phyloP scores from a whole-genome alignment of 2,797 vertebrate species.

The Sarcoramphus papa region DNA sequence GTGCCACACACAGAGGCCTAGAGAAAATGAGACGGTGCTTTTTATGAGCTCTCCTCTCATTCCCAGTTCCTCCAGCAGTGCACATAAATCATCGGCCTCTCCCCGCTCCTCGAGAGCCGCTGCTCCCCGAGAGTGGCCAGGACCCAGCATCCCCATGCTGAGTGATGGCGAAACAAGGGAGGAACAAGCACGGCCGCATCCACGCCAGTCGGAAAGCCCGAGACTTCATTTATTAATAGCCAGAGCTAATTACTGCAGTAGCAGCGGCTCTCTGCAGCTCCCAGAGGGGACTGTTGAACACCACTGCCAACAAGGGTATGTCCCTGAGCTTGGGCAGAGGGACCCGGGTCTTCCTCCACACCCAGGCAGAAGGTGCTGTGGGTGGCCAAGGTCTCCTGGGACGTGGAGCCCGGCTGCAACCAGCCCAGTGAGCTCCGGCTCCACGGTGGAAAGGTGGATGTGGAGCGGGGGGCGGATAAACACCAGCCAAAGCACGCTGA shows the following conservation, averaged over 20 bases:
- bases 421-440: not conserved
- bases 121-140: not conserved
- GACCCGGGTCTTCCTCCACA: not conserved
- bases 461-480: not conserved
- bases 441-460: not conserved
- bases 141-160: not conserved
- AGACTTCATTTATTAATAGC: not conserved
- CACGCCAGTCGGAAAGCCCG: not conserved
- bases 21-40: not conserved
- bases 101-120: rapidly evolving
- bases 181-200: rapidly evolving
- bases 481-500: rapidly evolving
- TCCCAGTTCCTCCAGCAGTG: not conserved
- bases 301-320: rapidly evolving
- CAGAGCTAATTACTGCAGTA: not conserved
- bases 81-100: not conserved
- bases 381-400: not conserved
- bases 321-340: not conserved
- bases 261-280: not conserved
- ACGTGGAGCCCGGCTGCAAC: rapidly evolving
- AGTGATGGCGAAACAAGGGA: not conserved
- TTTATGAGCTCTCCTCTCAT: not conserved
- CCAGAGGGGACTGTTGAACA: not conserved
- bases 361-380: not conserved
- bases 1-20: conserved; percentile 27